Evolutionary conservation across 2,797 vertebrate species (phyloP).

Genomic region (Gambelia wislizenii): DNA sequence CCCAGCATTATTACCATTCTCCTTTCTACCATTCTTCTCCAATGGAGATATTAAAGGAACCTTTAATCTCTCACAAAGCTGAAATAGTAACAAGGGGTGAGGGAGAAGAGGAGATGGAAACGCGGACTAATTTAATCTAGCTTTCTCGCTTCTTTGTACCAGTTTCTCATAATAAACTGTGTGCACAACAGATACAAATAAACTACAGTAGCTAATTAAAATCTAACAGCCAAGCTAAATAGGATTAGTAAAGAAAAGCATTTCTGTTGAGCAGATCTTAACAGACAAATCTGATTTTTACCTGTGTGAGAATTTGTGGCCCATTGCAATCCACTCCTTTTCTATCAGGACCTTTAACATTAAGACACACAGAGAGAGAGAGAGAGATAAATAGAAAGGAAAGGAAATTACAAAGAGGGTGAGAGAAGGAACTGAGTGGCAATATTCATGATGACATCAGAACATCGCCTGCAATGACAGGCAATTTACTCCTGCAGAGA

Average conservation of each 20-base stretch:
- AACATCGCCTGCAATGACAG: neutral
- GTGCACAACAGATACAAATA: too few species aligned
- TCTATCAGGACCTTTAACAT: conserved; percentile 80
- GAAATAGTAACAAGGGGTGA: neutral
- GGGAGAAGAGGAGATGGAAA: neutral
- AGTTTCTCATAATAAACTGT: too few species aligned
- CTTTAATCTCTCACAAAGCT: neutral
- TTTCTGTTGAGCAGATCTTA: neutral
- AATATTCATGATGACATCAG: neutral
- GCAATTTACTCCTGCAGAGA: neutral
- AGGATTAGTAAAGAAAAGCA: too few species aligned
- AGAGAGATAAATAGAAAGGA: conserved; percentile 10
- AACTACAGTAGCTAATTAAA: too few species aligned
- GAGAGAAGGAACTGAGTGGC: conserved; percentile 17
- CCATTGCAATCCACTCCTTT: conserved; percentile 85
- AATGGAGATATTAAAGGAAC: neutral
- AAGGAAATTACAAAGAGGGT: conserved; percentile 18
- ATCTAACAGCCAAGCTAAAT: too few species aligned
- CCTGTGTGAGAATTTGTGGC: conserved; percentile 86
- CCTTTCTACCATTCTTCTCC: neutral
- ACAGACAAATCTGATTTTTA: conserved; percentile 47
- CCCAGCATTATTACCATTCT: neutral
- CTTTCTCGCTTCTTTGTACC: neutral
- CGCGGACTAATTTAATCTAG: neutral
- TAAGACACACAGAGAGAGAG: conserved; percentile 40